Evolutionary conservation across 2,888 invertebrate genomes (phyloP).

Genomic region (Stegophylla sp.): DNA sequence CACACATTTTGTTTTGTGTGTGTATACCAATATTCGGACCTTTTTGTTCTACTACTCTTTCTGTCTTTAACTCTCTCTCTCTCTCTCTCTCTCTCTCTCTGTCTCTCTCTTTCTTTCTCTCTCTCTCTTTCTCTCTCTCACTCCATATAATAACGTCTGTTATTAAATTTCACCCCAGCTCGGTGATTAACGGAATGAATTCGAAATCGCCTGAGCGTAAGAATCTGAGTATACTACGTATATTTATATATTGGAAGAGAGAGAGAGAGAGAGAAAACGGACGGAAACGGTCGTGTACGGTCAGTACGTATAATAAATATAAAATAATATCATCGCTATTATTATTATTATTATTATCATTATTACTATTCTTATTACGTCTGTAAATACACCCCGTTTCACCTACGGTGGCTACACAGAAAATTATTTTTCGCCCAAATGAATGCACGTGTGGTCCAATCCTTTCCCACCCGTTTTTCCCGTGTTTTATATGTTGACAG

Average conservation of each 20-base stretch:
- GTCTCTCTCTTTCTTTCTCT: not conserved
- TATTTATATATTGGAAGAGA: too few species aligned
- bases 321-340: not conserved
- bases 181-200: slow-evolving; percentile 47
- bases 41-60: not conserved
- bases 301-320: too few species aligned
- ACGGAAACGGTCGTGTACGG: slow-evolving; percentile 39
- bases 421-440: slow-evolving; percentile 7
- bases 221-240: too few species aligned
- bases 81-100: not conserved
- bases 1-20: not conserved
- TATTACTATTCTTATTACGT: not conserved
- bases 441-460: not conserved
- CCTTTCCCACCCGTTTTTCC: not conserved
- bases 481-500: not conserved
- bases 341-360: not conserved
- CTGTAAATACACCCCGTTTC: slow-evolving; percentile 4
- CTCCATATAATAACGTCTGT: slow-evolving; percentile 1
- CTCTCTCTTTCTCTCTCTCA: not conserved
- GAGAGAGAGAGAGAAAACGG: slow-evolving; percentile 49
- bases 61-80: not conserved
- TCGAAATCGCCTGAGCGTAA: slow-evolving; percentile 46
- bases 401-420: not conserved
- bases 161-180: slow-evolving; percentile 25
- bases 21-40: not conserved